Percentiles rank a stretch among this genome's conserved stretches.
phyloP scores from a whole-genome alignment of 2,113 vertebrate species.

The Halichoerus grypus region DNA sequence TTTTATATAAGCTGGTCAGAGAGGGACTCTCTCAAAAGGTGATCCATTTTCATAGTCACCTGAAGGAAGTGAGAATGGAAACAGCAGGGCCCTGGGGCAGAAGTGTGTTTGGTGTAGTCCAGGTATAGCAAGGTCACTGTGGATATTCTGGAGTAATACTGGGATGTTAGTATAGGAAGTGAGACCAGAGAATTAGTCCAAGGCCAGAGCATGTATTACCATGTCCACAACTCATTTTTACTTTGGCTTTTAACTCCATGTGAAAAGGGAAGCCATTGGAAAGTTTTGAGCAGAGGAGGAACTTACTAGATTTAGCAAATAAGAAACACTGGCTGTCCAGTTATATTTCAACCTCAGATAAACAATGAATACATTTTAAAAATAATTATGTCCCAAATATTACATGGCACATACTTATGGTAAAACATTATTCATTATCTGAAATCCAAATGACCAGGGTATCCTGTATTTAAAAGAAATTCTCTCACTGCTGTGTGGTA shows the following conservation, averaged over 20 bases:
- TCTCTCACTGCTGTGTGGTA: not conserved
- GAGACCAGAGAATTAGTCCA: not conserved
- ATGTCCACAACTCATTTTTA: not conserved
- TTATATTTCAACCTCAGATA: not conserved
- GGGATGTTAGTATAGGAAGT: not conserved
- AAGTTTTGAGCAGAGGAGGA: not conserved
- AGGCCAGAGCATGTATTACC: not conserved
- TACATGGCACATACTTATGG: not conserved
- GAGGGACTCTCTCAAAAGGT: not conserved
- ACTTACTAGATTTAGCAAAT: not conserved
- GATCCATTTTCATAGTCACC: not conserved
- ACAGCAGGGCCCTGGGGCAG: not conserved
- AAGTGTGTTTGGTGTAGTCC: not conserved
- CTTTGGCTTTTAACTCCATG: not conserved
- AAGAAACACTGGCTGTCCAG: not conserved
- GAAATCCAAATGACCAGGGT: not conserved
- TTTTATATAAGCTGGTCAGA: not conserved
- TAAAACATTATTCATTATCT: not conserved
- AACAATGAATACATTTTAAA: not conserved
- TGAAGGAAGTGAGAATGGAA: not conserved
- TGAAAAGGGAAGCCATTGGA: not conserved
- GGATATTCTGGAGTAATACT: not conserved
- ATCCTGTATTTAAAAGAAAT: not conserved
- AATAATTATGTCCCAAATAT: not conserved
- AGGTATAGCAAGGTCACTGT: not conserved